Conservation (phyloP, 2,888 invertebrate species). For the Unio delphinus region DNA sequence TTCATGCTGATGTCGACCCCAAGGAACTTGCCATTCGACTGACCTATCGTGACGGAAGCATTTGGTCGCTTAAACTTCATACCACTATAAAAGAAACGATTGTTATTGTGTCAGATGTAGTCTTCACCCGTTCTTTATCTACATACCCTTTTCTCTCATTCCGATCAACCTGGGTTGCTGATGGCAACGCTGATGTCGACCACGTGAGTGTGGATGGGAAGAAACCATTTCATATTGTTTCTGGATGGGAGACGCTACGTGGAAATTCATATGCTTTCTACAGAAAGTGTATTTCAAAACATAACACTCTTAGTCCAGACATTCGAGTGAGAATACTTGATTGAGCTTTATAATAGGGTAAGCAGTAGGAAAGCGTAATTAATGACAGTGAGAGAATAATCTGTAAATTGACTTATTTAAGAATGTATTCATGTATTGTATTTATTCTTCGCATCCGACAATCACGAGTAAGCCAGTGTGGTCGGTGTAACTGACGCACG, state of each 20-base stretch:
- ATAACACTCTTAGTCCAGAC: slow-evolving; percentile 39
- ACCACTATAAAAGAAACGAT: slow-evolving; percentile 15
- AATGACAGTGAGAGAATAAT: too few relatives aligned
- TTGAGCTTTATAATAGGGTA: not conserved
- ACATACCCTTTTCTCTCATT: slow-evolving; percentile 42
- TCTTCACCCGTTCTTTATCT: slow-evolving; percentile 1
- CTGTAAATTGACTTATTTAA: too few relatives aligned
- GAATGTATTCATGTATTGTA: too few relatives aligned
- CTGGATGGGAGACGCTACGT: slow-evolving; percentile 27
- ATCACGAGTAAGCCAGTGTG: too few relatives aligned
- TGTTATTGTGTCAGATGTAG: slow-evolving; percentile 12
- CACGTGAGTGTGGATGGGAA: slow-evolving; percentile 31
- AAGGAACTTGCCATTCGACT: slow-evolving; percentile 24
- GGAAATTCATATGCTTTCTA: slow-evolving; percentile 38
- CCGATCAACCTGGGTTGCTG: slow-evolving; percentile 1
- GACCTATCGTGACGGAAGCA: slow-evolving; percentile 31
- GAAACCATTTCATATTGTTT: slow-evolving; percentile 16
- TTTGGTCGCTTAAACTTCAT: slow-evolving; percentile 12
- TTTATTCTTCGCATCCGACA: too few relatives aligned
- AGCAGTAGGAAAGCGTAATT: too few relatives aligned
- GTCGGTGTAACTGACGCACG: too few relatives aligned
- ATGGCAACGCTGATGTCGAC: slow-evolving; percentile 47
- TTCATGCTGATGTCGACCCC: slow-evolving; percentile 35
- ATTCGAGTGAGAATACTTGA: slow-evolving; percentile 19
- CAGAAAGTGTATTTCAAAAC: slow-evolving; percentile 27